These are phyloP conservation scores for Aegypius monachus DNA, from an alignment of 2,113 vertebrate genomes.

Conservation along the genomic window DNA sequence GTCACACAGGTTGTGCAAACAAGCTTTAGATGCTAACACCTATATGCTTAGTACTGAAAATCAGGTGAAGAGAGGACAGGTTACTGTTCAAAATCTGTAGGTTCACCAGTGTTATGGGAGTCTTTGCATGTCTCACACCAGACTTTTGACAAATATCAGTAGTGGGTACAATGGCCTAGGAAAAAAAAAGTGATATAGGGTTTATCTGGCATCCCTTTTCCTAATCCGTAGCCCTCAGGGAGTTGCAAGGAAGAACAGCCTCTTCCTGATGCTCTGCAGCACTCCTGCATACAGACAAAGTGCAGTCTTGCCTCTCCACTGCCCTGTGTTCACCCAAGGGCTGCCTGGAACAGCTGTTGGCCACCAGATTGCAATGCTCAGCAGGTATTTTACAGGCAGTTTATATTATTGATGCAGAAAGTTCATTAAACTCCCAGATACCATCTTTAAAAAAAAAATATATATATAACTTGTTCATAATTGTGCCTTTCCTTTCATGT, in stretches of 20 bases:
- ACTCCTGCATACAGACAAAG: background rate
- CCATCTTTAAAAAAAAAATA: background rate
- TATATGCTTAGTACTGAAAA: background rate
- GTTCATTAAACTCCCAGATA: background rate
- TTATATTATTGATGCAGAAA: background rate
- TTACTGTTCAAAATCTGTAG: background rate
- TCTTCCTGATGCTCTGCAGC: background rate
- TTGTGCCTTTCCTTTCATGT: background rate
- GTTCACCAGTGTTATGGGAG: background rate
- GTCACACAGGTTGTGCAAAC: background rate
- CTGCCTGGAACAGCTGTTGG: background rate
- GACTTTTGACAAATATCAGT: background rate
- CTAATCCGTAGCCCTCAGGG: background rate
- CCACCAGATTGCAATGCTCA: background rate
- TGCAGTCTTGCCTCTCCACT: background rate
- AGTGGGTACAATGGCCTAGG: background rate
- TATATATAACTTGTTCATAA: background rate
- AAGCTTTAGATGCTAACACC: background rate
- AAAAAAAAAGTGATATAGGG: background rate
- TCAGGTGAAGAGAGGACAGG: background rate
- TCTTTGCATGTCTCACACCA: background rate
- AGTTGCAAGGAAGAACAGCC: background rate
- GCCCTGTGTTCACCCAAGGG: background rate
- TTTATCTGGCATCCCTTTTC: background rate
- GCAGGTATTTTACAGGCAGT: background rate